Conservation (phyloP, 2,888 invertebrate species). For the Campopleginae sp. region DNA sequence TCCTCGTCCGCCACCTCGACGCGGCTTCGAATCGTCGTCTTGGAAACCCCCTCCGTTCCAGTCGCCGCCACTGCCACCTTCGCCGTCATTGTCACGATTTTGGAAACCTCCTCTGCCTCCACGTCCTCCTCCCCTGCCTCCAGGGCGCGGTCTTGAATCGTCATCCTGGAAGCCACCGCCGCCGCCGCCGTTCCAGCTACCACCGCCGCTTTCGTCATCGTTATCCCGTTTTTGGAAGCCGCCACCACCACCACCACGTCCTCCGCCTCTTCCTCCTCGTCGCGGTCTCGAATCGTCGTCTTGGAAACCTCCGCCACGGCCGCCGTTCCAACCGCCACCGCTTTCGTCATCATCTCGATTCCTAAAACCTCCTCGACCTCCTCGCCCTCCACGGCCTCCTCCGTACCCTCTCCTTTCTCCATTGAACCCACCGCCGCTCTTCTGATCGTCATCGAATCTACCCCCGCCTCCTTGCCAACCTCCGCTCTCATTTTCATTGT, state of each 20-base stretch:
- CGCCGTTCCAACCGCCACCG: background rate
- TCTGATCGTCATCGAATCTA: slow-evolving; percentile 46
- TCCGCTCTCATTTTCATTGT: background rate
- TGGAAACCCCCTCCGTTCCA: slow-evolving; percentile 44
- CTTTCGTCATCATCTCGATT: slow-evolving; percentile 63
- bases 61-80: background rate
- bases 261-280: slow-evolving; percentile 57
- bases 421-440: slow-evolving; percentile 14
- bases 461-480: slow-evolving; percentile 43
- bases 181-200: slow-evolving; percentile 14
- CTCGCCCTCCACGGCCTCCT: slow-evolving; percentile 50
- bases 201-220: slow-evolving; percentile 78
- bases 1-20: slow-evolving; percentile 60
- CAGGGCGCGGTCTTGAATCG: slow-evolving; percentile 44
- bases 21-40: slow-evolving; percentile 34
- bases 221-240: slow-evolving; percentile 53
- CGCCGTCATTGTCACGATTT: slow-evolving; percentile 63
- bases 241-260: slow-evolving; percentile 58
- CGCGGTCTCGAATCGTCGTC: slow-evolving; percentile 47
- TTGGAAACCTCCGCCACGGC: slow-evolving; percentile 40
- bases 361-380: slow-evolving; percentile 48
- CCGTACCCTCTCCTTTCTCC: slow-evolving; percentile 50
- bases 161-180: slow-evolving; percentile 28
- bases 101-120: slow-evolving; percentile 52
- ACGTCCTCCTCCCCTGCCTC: slow-evolving; percentile 55